Percentiles rank a stretch among this genome's conserved stretches.
Evolutionary conservation across 2,888 invertebrate genomes (phyloP).

Genomic region (Pandemis heparana): DNA sequence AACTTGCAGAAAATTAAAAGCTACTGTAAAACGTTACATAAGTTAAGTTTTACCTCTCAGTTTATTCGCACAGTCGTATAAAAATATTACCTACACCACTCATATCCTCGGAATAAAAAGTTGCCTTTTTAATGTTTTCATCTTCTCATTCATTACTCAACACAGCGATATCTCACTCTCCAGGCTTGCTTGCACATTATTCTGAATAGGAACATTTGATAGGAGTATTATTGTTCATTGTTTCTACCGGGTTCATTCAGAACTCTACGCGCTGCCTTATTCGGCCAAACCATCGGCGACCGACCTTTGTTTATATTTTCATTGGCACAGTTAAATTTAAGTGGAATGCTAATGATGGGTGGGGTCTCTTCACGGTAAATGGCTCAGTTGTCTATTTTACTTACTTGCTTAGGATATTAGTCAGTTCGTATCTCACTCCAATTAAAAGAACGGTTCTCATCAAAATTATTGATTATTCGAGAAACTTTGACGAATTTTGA

Average conservation of each 20-base stretch:
- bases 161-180: constrained; percentile 15
- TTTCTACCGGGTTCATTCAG: constrained; percentile 58
- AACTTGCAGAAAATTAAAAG: too few relatives aligned
- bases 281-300: constrained; percentile 61
- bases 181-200: constrained; percentile 16
- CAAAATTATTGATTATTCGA: background rate
- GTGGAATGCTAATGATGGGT: constrained; percentile 43
- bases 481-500: background rate
- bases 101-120: background rate
- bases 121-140: background rate
- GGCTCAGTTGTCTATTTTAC: background rate
- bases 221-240: constrained; percentile 57
- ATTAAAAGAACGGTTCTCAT: background rate
- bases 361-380: constrained; percentile 26
- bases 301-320: constrained; percentile 64
- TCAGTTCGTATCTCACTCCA: background rate
- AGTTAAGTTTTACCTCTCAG: background rate
- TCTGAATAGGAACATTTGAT: constrained; percentile 46
- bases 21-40: too few relatives aligned
- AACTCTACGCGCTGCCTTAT: constrained; percentile 63
- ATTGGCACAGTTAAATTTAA: constrained; percentile 51
- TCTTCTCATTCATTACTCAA: constrained; percentile 4
- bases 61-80: background rate
- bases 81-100: background rate
- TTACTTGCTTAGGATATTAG: background rate